A percentile compares a stretch with the other conserved stretches of the same genome.
Evolutionary conservation across 1,140 invertebrate genomes (phyloP).

Genomic region (Zaprionus vittiger): DNA sequence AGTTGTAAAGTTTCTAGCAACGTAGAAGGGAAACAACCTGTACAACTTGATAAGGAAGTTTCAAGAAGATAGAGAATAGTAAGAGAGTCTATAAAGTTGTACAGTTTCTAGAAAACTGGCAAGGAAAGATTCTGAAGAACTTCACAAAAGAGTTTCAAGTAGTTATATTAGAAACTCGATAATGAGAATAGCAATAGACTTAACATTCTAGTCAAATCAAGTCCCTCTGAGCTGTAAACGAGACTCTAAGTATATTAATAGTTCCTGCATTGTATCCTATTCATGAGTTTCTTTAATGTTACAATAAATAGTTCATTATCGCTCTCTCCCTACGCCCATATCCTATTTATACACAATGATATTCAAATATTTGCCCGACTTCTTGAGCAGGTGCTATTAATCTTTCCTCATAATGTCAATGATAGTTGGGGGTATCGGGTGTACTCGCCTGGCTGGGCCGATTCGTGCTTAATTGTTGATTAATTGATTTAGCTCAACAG

Average conservation of each 20-base stretch:
- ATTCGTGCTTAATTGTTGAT: conserved; percentile 48
- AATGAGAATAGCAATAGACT: too few relatives aligned
- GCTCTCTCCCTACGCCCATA: neutral
- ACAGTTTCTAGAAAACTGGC: too few relatives aligned
- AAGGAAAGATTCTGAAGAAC: too few relatives aligned
- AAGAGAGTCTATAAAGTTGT: too few relatives aligned
- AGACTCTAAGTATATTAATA: neutral
- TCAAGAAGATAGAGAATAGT: neutral
- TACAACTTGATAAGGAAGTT: neutral
- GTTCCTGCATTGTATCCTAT: neutral
- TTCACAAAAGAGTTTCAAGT: too few relatives aligned
- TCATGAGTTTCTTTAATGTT: neutral
- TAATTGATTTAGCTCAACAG: conserved; percentile 46
- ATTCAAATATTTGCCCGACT: conserved; percentile 4
- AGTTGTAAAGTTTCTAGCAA: conserved; percentile 1
- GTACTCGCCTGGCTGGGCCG: neutral
- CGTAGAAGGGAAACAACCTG: too few relatives aligned
- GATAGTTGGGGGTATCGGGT: conserved; percentile 2
- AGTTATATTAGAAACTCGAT: too few relatives aligned
- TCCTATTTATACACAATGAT: neutral
- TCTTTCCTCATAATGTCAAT: conserved; percentile 25
- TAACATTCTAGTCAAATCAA: too few relatives aligned
- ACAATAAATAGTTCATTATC: neutral
- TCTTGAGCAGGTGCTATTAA: conserved; percentile 13
- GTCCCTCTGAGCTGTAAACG: too few relatives aligned